Percentiles rank a stretch among this genome's conserved stretches.
These are phyloP conservation scores for Amphipyra berbera DNA, from an alignment of 2,888 invertebrate species.

Conservation along the genomic window DNA sequence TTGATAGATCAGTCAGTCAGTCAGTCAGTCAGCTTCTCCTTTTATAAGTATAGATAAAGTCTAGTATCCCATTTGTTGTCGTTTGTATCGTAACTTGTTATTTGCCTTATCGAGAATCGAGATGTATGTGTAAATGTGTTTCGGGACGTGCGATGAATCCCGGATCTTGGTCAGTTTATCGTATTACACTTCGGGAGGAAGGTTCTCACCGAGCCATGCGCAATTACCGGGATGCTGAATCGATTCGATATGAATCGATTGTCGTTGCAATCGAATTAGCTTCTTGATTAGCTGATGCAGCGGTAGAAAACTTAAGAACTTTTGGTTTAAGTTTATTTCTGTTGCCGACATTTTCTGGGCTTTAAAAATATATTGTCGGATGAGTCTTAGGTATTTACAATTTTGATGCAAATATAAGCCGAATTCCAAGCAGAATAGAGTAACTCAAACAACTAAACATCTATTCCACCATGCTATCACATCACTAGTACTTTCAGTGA, in stretches of 20 bases:
- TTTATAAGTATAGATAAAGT: no score
- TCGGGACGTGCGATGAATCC: constrained; percentile 61
- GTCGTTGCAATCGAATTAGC: constrained; percentile 1
- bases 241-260: constrained; percentile 21
- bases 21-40: no score
- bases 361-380: no score
- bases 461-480: constrained; percentile 13
- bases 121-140: constrained; percentile 65
- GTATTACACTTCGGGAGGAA: constrained; percentile 61
- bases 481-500: constrained; percentile 43
- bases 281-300: neutral
- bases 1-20: no score
- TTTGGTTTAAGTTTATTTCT: no score
- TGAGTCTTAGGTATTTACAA: no score
- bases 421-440: constrained; percentile 9
- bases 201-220: constrained; percentile 46
- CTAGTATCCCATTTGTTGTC: constrained; percentile 25
- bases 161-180: constrained; percentile 61
- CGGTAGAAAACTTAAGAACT: no score
- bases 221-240: constrained; percentile 24
- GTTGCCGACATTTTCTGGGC: no score
- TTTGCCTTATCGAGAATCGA: constrained; percentile 61
- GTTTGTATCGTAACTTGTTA: constrained; percentile 43
- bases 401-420: no score
- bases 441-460: constrained; percentile 15